Percentiles rank a stretch among this genome's conserved stretches.
These are phyloP conservation scores for Rambutsinella grinnellia DNA, from an alignment of 2,888 invertebrate species.

Conservation along the genomic window DNA sequence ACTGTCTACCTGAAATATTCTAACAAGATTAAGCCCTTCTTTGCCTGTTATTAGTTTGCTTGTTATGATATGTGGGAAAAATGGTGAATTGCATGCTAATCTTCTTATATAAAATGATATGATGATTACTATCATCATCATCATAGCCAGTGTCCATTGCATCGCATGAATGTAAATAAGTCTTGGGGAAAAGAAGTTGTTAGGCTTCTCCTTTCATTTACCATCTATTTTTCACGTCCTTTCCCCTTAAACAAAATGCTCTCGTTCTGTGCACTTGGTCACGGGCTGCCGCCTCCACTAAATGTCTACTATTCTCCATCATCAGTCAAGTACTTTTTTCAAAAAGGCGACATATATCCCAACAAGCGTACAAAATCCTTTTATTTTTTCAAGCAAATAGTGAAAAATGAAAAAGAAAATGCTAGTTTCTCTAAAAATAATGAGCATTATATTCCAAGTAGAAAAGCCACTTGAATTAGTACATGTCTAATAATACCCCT, in stretches of 20 bases:
- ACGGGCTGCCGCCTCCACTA: constrained; percentile 54
- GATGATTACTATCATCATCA: constrained; percentile 31
- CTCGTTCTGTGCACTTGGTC: constrained; percentile 32
- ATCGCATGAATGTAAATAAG: constrained; percentile 30
- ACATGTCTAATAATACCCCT: constrained; percentile 15
- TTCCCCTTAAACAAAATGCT: background rate
- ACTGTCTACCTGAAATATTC: background rate
- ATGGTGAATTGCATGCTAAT: constrained; percentile 50
- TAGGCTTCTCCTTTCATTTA: too few relatives aligned
- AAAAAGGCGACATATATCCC: background rate
- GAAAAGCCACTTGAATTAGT: background rate
- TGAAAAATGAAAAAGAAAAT: background rate
- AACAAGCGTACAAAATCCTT: background rate
- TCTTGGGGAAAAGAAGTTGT: too few relatives aligned
- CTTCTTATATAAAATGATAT: constrained; percentile 5
- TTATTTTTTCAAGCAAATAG: background rate
- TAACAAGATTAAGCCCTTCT: constrained; percentile 8
- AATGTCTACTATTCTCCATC: constrained; percentile 43
- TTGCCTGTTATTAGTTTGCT: background rate
- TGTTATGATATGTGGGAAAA: constrained; percentile 51
- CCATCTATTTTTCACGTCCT: background rate
- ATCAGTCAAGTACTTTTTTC: constrained; percentile 30
- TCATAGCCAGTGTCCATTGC: constrained; percentile 7
- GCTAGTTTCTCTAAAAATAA: background rate
- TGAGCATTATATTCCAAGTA: background rate